Conservation (phyloP, 2,113 vertebrate species). For the Cottus gobio region DNA sequence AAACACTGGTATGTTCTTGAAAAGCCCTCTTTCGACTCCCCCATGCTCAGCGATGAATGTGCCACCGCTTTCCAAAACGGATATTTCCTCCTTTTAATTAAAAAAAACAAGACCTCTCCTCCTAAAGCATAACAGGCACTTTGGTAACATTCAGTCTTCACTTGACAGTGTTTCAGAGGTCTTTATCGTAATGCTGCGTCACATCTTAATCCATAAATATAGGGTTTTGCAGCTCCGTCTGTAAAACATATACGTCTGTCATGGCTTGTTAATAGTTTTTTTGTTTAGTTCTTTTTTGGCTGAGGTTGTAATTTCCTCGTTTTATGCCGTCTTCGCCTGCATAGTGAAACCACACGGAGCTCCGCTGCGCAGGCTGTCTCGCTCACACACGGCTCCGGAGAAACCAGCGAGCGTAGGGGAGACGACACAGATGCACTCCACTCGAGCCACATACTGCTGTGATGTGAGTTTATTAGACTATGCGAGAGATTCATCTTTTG, state of each 20-base stretch:
- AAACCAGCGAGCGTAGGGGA: slow-evolving; percentile 7
- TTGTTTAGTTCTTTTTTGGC: slow-evolving; percentile 26
- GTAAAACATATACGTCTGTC: slow-evolving; percentile 21
- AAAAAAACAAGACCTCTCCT: neutral
- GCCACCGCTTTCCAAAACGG: slow-evolving; percentile 22
- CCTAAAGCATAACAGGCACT: slow-evolving; percentile 4
- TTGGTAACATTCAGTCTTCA: slow-evolving; percentile 4
- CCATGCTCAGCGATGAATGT: slow-evolving; percentile 21
- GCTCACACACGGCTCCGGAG: slow-evolving; percentile 21
- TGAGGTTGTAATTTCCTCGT: slow-evolving; percentile 44
- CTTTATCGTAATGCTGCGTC: slow-evolving; percentile 17
- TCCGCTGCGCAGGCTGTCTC: slow-evolving; percentile 9
- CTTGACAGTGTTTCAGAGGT: slow-evolving; percentile 11
- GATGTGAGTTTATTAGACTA: slow-evolving; percentile 49
- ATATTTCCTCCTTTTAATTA: slow-evolving; percentile 27
- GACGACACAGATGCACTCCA: slow-evolving; percentile 37
- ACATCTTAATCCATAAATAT: slow-evolving; percentile 36
- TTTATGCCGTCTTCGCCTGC: slow-evolving; percentile 35
- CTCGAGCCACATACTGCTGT: slow-evolving; percentile 40
- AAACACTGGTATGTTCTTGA: slow-evolving; percentile 34
- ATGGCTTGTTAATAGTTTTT: slow-evolving; percentile 50
- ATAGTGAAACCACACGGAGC: slow-evolving; percentile 58
- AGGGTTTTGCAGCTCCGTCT: slow-evolving; percentile 36
- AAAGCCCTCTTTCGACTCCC: slow-evolving; percentile 12
- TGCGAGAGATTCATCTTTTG: slow-evolving; percentile 54